A percentile compares a stretch with the other conserved stretches of the same genome.
phyloP scores from a whole-genome alignment of 2,888 invertebrate genomes.

The Masnerella sp. region DNA sequence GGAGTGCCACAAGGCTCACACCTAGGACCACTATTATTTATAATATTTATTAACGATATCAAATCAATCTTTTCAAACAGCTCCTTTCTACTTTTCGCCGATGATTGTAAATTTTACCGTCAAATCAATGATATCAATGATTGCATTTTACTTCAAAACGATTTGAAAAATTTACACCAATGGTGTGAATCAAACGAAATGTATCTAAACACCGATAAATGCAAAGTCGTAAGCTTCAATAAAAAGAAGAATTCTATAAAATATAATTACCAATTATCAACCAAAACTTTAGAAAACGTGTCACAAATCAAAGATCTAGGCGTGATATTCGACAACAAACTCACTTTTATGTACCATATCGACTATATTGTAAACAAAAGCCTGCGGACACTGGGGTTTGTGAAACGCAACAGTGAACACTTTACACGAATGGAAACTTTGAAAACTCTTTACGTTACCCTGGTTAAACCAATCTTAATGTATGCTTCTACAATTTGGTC shows the following conservation, averaged over 20 bases:
- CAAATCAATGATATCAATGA: neutral
- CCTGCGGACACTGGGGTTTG: neutral
- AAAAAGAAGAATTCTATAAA: neutral
- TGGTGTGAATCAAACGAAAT: neutral
- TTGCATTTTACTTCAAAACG: neutral
- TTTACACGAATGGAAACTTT: neutral
- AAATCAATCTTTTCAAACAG: neutral
- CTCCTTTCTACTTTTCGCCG: neutral
- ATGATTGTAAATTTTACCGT: constrained; percentile 1
- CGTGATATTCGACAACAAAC: neutral
- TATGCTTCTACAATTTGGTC: neutral
- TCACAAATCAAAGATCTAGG: neutral
- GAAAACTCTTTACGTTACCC: neutral
- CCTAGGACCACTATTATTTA: neutral
- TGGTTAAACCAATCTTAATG: neutral
- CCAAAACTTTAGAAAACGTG: neutral
- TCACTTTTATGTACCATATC: neutral
- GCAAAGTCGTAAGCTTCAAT: neutral
- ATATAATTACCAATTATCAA: neutral
- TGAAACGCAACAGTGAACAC: neutral
- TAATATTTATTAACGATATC: neutral
- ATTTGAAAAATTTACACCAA: neutral
- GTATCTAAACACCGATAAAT: neutral
- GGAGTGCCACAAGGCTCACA: constrained; percentile 1
- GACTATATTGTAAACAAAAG: constrained; percentile 2